phyloP scores from a whole-genome alignment of 2,888 invertebrate species.

The Hemicrepidius hirtus region DNA sequence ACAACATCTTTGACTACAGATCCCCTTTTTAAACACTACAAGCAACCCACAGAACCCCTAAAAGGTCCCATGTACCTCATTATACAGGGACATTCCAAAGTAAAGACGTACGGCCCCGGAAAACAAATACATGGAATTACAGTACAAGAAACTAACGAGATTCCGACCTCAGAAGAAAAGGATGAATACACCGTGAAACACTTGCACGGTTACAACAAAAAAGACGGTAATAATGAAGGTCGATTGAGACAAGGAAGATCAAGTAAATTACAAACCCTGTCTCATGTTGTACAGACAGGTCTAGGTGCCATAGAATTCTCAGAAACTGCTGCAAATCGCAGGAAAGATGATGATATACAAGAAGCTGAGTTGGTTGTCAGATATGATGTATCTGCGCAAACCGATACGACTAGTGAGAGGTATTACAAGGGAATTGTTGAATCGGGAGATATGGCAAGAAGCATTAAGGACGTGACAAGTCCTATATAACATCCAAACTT shows the following conservation, averaged over 20 bases:
- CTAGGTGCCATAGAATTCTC: conserved; percentile 68
- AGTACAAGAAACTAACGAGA: conserved; percentile 74
- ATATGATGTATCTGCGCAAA: conserved; percentile 76
- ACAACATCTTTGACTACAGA: conserved; percentile 76
- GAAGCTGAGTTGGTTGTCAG: conserved; percentile 76
- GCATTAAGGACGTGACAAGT: conserved; percentile 26
- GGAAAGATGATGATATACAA: conserved; percentile 68
- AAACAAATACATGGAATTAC: conserved; percentile 72
- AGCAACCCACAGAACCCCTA: conserved; percentile 77
- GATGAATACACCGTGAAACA: conserved; percentile 74
- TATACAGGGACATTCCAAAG: conserved; percentile 90
- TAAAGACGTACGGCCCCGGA: conserved; percentile 86
- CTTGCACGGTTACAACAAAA: conserved; percentile 71
- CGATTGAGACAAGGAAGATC: conserved; percentile 64
- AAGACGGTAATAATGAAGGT: conserved; percentile 59
- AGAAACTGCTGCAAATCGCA: conserved; percentile 55
- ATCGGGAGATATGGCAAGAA: conserved; percentile 67
- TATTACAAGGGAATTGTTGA: conserved; percentile 79
- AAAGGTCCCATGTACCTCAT: conserved; percentile 83
- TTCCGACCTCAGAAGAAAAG: conserved; percentile 73
- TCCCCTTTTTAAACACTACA: conserved; percentile 78
- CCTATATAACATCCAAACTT: conserved; percentile 17
- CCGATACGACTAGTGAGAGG: conserved; percentile 74
- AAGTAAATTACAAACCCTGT: conserved; percentile 67
- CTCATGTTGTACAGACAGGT: conserved; percentile 69